Conservation (phyloP, 35 echinoderm and acorn worm genomes). For the Holothuria glaberrima region DNA sequence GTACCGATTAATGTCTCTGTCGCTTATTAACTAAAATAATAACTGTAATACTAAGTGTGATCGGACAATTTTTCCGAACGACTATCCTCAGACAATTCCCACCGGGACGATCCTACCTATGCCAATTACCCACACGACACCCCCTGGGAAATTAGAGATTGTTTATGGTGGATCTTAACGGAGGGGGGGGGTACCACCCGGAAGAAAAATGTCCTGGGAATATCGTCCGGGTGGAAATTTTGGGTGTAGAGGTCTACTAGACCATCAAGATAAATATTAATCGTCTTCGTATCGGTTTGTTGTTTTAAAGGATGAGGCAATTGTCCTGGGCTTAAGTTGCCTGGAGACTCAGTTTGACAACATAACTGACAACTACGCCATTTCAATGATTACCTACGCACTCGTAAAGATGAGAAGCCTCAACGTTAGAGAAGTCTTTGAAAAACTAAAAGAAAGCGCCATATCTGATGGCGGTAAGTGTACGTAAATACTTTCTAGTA, state of each 20-base stretch:
- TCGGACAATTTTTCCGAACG: too few species aligned
- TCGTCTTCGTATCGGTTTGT: not conserved
- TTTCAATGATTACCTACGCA: conserved; percentile 63
- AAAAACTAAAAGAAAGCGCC: conserved; percentile 40
- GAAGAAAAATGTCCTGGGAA: not conserved
- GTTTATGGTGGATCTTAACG: too few species aligned
- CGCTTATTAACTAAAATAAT: too few species aligned
- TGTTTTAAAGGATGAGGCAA: conserved; percentile 51
- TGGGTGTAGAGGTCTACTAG: not conserved
- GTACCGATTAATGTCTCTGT: too few species aligned
- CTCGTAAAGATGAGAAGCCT: conserved; percentile 4
- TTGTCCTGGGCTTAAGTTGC: conserved; percentile 40
- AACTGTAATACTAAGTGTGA: too few species aligned
- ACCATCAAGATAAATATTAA: not conserved
- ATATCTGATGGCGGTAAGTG: conserved; percentile 49
- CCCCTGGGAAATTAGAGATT: too few species aligned
- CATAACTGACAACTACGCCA: conserved; percentile 52
- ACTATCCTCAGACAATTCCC: too few species aligned
- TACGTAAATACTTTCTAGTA: not conserved
- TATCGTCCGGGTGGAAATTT: not conserved
- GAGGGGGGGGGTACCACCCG: too few species aligned
- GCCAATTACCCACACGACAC: too few species aligned
- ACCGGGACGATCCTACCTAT: too few species aligned
- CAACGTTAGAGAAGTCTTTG: not conserved
- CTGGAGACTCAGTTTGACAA: not conserved